A percentile compares a stretch with the other conserved stretches of the same genome.
Conservation (phyloP, 2,113 vertebrate species). For the Solea senegalensis region DNA sequence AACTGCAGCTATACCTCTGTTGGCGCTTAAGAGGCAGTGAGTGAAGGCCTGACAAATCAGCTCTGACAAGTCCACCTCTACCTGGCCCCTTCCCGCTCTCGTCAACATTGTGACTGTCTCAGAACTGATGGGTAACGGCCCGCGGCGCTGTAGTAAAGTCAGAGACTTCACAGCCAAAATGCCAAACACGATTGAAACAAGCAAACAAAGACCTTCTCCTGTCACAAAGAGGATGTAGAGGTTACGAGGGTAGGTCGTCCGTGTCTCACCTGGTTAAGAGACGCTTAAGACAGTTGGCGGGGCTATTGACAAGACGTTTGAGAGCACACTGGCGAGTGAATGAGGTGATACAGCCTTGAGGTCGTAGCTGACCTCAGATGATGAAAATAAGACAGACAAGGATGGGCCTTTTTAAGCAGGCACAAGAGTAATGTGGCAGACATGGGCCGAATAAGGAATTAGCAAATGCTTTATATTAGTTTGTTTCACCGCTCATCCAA, state of each 20-base stretch:
- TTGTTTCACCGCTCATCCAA: no score
- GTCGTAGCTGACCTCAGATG: slow-evolving; percentile 12
- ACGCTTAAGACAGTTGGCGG: slow-evolving; percentile 46
- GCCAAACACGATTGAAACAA: slow-evolving; percentile 53
- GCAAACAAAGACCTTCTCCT: slow-evolving; percentile 34
- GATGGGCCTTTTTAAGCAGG: slow-evolving; percentile 40
- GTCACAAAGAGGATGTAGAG: slow-evolving; percentile 50
- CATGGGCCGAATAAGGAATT: background rate
- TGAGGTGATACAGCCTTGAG: slow-evolving; percentile 30
- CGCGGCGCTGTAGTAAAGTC: slow-evolving; percentile 37
- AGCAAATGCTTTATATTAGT: no score
- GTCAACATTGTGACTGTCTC: slow-evolving; percentile 50
- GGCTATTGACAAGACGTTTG: slow-evolving; percentile 22
- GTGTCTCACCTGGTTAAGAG: slow-evolving; percentile 77
- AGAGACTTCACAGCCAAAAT: slow-evolving; percentile 44
- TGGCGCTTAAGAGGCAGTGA: slow-evolving; percentile 46
- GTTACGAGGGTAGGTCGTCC: slow-evolving; percentile 24
- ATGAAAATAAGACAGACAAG: slow-evolving; percentile 4
- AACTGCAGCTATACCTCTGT: slow-evolving; percentile 45
- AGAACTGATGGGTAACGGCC: slow-evolving; percentile 64
- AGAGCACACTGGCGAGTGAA: slow-evolving; percentile 7
- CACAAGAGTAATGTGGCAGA: background rate
- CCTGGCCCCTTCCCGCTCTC: slow-evolving; percentile 74
- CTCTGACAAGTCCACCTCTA: slow-evolving; percentile 74
- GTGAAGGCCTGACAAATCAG: slow-evolving; percentile 67